Percentiles rank a stretch among this genome's conserved stretches.
These are phyloP conservation scores for Stomatorhinus ivindoensis DNA, from an alignment of 2,113 vertebrate species.

Conservation along the genomic window DNA sequence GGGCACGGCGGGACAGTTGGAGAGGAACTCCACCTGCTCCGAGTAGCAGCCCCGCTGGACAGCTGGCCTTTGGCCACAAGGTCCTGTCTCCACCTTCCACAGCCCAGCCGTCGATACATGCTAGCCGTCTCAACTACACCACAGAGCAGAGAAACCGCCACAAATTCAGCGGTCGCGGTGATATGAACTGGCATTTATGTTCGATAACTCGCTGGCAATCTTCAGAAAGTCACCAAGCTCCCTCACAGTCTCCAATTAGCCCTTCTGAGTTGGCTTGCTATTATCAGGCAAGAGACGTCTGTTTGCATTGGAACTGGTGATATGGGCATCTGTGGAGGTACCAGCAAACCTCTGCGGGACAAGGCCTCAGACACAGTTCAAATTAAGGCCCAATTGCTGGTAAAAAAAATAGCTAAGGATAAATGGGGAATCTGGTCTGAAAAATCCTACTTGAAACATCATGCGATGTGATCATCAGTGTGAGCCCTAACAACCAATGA, in stretches of 20 bases:
- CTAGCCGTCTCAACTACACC: neutral
- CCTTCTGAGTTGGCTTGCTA: neutral
- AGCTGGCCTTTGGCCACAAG: neutral
- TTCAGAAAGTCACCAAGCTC: neutral
- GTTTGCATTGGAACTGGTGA: neutral
- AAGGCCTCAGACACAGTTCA: neutral
- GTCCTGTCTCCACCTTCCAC: neutral
- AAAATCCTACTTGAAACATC: neutral
- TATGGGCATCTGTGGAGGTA: neutral
- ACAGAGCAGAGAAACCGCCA: neutral
- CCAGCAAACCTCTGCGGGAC: neutral
- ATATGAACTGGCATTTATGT: neutral
- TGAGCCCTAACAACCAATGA: neutral
- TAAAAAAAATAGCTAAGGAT: neutral
- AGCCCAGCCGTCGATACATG: neutral
- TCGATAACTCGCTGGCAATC: neutral
- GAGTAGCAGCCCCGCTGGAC: neutral
- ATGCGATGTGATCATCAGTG: neutral
- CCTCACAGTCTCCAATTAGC: neutral
- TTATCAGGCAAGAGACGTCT: neutral
- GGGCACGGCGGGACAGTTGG: neutral
- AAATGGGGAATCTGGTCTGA: neutral
- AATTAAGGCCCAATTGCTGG: neutral
- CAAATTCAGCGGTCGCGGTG: neutral
- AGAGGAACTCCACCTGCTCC: neutral